A percentile compares a stretch with the other conserved stretches of the same genome.
Conservation (phyloP, 2,797 vertebrate species). For the Platalea minor region DNA sequence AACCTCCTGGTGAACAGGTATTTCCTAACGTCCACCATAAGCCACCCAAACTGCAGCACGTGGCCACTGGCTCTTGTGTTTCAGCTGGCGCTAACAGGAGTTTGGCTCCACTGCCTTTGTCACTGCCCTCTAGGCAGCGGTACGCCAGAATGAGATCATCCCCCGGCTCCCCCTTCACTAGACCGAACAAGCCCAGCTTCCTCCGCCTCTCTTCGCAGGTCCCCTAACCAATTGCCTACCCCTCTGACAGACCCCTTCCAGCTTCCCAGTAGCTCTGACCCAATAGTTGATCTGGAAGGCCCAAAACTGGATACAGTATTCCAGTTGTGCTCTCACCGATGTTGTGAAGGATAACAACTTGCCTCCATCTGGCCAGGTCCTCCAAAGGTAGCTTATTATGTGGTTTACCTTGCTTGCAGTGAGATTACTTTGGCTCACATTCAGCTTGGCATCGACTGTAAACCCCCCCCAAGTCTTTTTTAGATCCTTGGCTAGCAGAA, state of each 20-base stretch:
- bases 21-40: not conserved
- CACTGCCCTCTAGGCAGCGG: not conserved
- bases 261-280: not conserved
- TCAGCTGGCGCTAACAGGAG: not conserved
- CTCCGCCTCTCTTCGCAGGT: not conserved
- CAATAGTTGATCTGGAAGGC: not conserved
- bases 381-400: not conserved
- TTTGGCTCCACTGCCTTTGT: not conserved
- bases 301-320: not conserved
- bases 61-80: not conserved
- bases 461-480: not conserved
- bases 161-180: not conserved
- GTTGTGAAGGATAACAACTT: not conserved
- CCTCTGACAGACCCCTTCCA: not conserved
- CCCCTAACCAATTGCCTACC: not conserved
- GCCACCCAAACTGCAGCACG: not conserved
- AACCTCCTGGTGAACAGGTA: not conserved
- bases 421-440: not conserved
- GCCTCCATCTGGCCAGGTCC: not conserved
- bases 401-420: not conserved
- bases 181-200: not conserved
- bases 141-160: not conserved
- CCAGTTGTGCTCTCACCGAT: not conserved
- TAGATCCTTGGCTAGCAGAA: not conserved
- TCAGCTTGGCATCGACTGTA: not conserved